A percentile compares a stretch with the other conserved stretches of the same genome.
Conservation (phyloP, 2,797 vertebrate genomes). For the Xenentodon cancila region DNA sequence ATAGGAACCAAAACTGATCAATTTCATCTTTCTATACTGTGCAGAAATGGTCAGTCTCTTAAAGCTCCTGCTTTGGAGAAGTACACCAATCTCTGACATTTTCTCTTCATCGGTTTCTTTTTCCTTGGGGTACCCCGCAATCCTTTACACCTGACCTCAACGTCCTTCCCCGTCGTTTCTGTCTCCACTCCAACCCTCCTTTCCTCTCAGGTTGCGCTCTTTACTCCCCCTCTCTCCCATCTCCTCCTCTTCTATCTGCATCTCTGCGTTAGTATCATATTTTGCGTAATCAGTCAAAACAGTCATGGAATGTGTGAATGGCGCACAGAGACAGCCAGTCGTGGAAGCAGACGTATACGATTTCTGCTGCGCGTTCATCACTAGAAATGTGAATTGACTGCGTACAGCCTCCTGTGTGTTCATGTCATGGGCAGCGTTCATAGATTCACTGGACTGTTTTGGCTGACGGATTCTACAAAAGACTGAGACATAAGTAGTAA, state of each 20-base stretch:
- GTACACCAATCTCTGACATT: conserved; percentile 14
- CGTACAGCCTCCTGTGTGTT: not conserved
- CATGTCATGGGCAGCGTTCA: not conserved
- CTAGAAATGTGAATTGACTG: not conserved
- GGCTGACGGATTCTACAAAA: not conserved
- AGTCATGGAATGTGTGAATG: conserved; percentile 58
- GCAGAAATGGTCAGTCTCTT: conserved; percentile 19
- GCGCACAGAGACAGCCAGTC: conserved; percentile 17
- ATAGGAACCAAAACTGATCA: not conserved
- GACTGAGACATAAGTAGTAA: not conserved
- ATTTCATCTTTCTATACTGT: conserved; percentile 12
- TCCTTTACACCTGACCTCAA: conserved; percentile 49
- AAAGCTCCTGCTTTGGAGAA: conserved; percentile 8
- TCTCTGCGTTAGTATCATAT: conserved; percentile 65
- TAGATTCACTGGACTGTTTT: not conserved
- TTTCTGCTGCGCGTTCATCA: not conserved
- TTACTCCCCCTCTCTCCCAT: conserved; percentile 30
- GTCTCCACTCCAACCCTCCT: conserved; percentile 41
- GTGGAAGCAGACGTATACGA: conserved; percentile 1
- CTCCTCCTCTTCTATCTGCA: conserved; percentile 40
- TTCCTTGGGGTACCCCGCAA: conserved; percentile 14
- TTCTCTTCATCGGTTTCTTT: conserved; percentile 17
- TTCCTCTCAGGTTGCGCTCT: conserved; percentile 60
- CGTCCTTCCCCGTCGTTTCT: conserved; percentile 55
- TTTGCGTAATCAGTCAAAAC: conserved; percentile 62